phyloP scores from a whole-genome alignment of 2,888 invertebrate species.

The Drosophila glabriapex region DNA sequence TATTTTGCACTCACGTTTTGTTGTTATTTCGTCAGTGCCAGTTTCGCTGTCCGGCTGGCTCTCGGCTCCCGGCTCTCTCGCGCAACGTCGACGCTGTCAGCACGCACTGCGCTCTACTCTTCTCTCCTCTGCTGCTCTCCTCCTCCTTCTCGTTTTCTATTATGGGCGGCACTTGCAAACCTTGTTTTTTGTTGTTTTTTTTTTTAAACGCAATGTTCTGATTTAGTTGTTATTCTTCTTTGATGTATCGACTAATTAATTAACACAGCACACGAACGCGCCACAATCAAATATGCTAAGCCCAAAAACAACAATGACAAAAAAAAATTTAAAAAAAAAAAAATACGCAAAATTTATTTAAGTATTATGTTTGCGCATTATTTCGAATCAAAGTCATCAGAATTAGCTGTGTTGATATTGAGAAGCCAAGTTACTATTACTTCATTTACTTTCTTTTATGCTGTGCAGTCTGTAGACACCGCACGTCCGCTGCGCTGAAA shows the following conservation, averaged over 20 bases:
- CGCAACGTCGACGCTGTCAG: constrained; percentile 26
- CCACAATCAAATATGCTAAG: constrained; percentile 26
- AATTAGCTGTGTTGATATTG: constrained; percentile 13
- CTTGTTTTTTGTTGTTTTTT: constrained; percentile 30
- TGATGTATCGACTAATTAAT: constrained; percentile 58
- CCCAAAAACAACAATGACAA: constrained; percentile 18
- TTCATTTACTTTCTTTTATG: constrained; percentile 1
- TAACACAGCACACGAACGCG: constrained; percentile 61
- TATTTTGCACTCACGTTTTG: constrained; percentile 68
- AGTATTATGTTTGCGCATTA: constrained; percentile 24
- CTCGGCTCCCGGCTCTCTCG: constrained; percentile 13
- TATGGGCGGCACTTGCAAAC: constrained; percentile 67
- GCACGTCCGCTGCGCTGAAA: constrained; percentile 72
- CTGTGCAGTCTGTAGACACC: constrained; percentile 35
- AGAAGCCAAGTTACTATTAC: constrained; percentile 4
- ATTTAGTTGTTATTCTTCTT: constrained; percentile 28
- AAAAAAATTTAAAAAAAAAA: neutral
- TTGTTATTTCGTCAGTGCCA: constrained; percentile 41
- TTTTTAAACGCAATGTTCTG: constrained; percentile 32
- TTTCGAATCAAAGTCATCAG: constrained; percentile 32
- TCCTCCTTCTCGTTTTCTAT: constrained; percentile 17
- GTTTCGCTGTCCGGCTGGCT: constrained; percentile 32
- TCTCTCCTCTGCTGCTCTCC: constrained; percentile 12
- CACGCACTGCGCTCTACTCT: constrained; percentile 39
- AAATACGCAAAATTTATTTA: constrained; percentile 13